Evolutionary conservation across 2,797 vertebrate species (phyloP), one percentile per base, ranked within the genome.

Genomic region (Chiloscyllium punctatum): DNA sequence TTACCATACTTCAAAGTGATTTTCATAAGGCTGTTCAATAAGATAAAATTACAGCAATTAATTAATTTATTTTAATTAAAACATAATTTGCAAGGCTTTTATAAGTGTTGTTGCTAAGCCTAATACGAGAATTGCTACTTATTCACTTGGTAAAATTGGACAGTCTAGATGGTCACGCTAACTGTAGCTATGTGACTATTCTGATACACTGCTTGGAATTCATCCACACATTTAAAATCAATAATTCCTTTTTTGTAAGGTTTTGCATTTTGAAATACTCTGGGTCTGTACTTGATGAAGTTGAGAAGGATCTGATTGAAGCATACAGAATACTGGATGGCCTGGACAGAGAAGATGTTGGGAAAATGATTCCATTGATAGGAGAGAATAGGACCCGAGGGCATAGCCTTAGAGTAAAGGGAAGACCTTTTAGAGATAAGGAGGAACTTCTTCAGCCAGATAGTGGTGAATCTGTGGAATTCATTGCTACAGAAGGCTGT

Each of bases 1-100:
- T 84, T 23, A 23, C 37, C 4, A 23, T 15, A 25, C 37, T 42
- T 84, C 16, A 48, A 23, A 42, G 37, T 23, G 18, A 48, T 84
- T 48, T 48, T 84, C 42, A 84, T 42, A 84, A 48, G 37, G 2
- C 37, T 84, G 18, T 48, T 84, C 37, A 4, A 48, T 37, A 48
- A 84, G 37, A 84, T 84, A 84, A 84, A 84, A 48, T 42, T 23
- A 84, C 37, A 48, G 37, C 79, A 84, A 84, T 42, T 48, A 48
- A 84, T 84, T 84, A 6, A 84, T 84, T 42, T 48, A 84, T 42
- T 84, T 84, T 84, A 84, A 84, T 84, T 84, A 48, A 84, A 79
- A 37, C n/a, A 18, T 79, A 13, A 79, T 79, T 79, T 79, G 33
- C 77, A 37, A 84, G 37, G 2, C 37, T 42, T 25, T 84, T 21